Evolutionary conservation across 2,113 vertebrate genomes (phyloP).

Genomic region (Pampusana beccarii): DNA sequence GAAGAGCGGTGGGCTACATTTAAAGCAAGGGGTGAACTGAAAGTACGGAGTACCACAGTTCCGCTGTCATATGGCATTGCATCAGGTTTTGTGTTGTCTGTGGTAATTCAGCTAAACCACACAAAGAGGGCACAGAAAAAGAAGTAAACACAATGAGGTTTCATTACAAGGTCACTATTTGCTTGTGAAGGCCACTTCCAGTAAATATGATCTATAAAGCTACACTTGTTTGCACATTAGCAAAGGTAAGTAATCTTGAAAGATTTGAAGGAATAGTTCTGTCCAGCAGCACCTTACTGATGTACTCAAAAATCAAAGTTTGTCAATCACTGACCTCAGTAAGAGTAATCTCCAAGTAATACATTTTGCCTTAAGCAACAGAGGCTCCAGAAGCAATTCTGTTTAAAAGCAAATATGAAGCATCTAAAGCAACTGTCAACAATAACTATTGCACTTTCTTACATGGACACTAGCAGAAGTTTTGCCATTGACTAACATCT

Average conservation of each 20-base stretch:
- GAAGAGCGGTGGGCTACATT: background rate
- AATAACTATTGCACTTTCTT: background rate
- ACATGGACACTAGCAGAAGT: background rate
- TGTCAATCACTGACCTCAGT: background rate
- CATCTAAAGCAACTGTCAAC: background rate
- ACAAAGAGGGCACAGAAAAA: background rate
- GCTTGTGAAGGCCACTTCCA: background rate
- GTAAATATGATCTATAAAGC: background rate
- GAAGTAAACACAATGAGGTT: background rate
- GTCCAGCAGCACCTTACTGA: background rate
- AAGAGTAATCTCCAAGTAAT: background rate
- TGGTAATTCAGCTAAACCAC: background rate
- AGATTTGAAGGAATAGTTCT: background rate
- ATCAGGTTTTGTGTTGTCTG: background rate
- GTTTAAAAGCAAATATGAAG: background rate
- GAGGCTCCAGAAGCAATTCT: background rate
- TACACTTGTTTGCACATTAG: background rate
- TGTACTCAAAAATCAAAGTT: background rate
- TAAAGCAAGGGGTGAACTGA: background rate
- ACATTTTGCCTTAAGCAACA: background rate
- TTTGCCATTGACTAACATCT: background rate
- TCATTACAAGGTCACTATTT: background rate
- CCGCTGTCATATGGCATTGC: background rate
- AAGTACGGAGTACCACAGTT: background rate
- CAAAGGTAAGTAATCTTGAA: background rate